These are phyloP conservation scores for Cerastoderma edule DNA, from an alignment of 2,888 invertebrate genomes.

Conservation along the genomic window DNA sequence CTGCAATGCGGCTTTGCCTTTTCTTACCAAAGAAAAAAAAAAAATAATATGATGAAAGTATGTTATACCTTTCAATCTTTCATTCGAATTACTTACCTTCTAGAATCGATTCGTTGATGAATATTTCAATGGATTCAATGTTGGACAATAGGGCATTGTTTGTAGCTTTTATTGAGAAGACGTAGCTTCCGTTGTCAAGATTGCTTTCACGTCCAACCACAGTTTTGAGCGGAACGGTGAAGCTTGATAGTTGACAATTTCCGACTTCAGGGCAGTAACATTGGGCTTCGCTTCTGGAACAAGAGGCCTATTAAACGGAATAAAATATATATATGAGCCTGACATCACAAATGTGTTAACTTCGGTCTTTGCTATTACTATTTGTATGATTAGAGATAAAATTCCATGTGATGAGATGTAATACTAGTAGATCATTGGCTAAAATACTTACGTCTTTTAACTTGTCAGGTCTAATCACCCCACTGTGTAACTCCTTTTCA, in stretches of 20 bases:
- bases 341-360: no score
- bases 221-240: constrained; percentile 49
- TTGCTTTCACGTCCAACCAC: constrained; percentile 46
- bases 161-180: constrained; percentile 62
- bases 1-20: no score
- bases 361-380: no score
- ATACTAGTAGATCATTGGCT: no score
- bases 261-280: constrained; percentile 68
- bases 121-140: constrained; percentile 58
- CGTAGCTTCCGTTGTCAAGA: constrained; percentile 68
- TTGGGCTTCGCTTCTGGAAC: background rate
- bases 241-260: constrained; percentile 49
- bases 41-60: no score
- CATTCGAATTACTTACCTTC: no score
- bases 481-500: constrained; percentile 7
- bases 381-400: no score
- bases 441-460: constrained; percentile 1
- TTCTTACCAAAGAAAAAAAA: no score
- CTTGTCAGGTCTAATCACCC: background rate
- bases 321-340: no score
- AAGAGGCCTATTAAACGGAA: no score
- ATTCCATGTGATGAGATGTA: no score
- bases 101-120: constrained; percentile 70
- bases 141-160: constrained; percentile 64
- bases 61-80: no score